A percentile compares a stretch with the other conserved stretches of the same genome.
phyloP scores from a whole-genome alignment of 1,140 invertebrate genomes.

The Aphaenogaster floridana region DNA sequence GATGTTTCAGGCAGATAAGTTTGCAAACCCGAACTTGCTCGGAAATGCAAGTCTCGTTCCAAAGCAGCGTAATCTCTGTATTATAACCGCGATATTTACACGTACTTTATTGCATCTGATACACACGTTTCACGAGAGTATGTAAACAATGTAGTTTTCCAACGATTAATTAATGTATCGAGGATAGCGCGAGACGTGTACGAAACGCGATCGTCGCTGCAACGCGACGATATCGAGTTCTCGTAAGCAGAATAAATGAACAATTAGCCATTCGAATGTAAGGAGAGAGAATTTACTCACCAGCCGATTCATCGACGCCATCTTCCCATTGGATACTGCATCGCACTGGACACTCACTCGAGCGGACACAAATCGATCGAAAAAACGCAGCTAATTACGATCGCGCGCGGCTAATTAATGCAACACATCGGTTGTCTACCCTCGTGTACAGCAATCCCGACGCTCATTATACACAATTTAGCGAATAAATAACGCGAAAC shows the following conservation, averaged over 20 bases:
- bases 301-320: constrained; percentile 6
- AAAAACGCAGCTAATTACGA: constrained; percentile 24
- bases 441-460: background rate
- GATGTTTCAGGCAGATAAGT: constrained; percentile 33
- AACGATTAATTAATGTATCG: background rate
- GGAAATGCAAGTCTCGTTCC: background rate
- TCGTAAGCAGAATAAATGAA: constrained; percentile 1
- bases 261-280: background rate
- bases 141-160: background rate
- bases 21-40: background rate
- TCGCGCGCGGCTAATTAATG: constrained; percentile 12
- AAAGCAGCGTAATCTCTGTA: too few species aligned
- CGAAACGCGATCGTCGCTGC: background rate
- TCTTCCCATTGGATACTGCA: constrained; percentile 11
- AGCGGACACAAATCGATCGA: background rate
- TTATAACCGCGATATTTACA: background rate
- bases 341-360: background rate
- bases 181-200: background rate
- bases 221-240: background rate
- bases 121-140: background rate
- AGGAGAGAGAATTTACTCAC: background rate
- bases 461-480: background rate
- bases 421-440: background rate
- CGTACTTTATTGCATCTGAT: background rate
- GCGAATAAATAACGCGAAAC: background rate